Conservation (phyloP, 2,113 vertebrate genomes). For the pig (Sus scrofa) region T2T-Sscrofa CM000830.6:71969501-71970000, state of each 20-base stretch:
- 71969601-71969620: not conserved
- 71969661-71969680: not conserved
- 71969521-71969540: not conserved
- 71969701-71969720: not conserved
- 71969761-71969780: not conserved
- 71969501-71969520: not conserved
- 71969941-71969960: not conserved
- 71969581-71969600: not conserved
- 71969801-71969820: not conserved
- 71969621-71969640: not conserved
- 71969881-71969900: constrained; percentile 19
- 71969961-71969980: not conserved
- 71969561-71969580: not conserved
- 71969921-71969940: not conserved
- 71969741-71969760: not conserved
- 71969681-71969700: not conserved
- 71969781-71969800: not conserved
- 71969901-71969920: not conserved
- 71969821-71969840: not conserved
- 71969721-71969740: not conserved
- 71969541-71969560: not conserved
- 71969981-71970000: not conserved
- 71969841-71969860: not conserved
- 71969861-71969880: not conserved
- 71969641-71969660: not conserved